Base-by-base conservation (phyloP, 1,140 invertebrate species). In the Drosophila sp. region DNA sequence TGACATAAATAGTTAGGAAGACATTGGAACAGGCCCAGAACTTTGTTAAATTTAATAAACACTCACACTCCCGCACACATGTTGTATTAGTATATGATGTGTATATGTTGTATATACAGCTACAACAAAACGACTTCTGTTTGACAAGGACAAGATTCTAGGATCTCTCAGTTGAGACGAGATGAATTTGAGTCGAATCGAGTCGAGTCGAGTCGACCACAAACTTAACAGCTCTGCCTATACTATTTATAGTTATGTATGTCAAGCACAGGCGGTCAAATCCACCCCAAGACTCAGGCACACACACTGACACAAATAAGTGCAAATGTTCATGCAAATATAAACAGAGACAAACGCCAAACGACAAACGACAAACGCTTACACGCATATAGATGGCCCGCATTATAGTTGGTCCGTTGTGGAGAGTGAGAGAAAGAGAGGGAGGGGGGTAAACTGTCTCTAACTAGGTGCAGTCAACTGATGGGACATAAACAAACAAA, bases 301-400 rank as follows among this genome's bases (percentile, higher is more conserved):
- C 43, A 53, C 45, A 58, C 65, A 50, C 43, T 29, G 16, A 61
- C 46, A 50, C 69, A 8, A 45, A 41, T 21, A 9, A 40, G 67
- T 18, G 27, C 43, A 74, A 64, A 43, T 74, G 46, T 71, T 73
- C 50, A 57, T 63, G 82, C 74, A 78, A 87, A 72, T 76, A 75
- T 65, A 62, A 80, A 80, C 82, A 82, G 66, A 59, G 36, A 54
- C 54, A 25, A 53, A 62, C 43, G 62, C 54, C 65, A 69, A 74
- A 72, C 79, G 80, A 54, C 54, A 25, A 53, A 62, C 43, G 62
- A 58, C 65, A 69, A 74, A 72, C 79, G 80, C 69, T 76, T 80
- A 79, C 72, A 79, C 76, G 82, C 82, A 87, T 87, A 89, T 78
- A 87, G 83, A 87, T 87, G 83, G 79, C 83, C 83, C 84, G 83